Evolutionary conservation across 1,140 invertebrate genomes (phyloP), one percentile per base, ranked within the genome.

Genomic region (Drosophila lacteicornis): DNA sequence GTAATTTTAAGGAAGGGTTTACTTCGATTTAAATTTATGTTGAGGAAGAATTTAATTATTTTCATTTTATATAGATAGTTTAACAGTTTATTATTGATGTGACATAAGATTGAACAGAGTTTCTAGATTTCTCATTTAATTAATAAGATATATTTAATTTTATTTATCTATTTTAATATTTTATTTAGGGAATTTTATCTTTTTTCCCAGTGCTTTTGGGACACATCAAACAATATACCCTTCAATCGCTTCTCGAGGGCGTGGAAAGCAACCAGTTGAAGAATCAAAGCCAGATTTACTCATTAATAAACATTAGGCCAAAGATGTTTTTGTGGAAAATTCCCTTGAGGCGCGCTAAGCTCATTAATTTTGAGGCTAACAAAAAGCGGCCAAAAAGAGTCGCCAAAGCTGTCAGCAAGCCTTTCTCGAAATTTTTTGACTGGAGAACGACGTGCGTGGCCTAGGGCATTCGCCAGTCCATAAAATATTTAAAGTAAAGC

Each of bases 401-500:
- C 4, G 6, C 27, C n/a, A 47, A n/a, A 27, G 15, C 25, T 71
- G 51, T 71, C 68, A 71, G 17, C 65, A 73, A 74, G 70, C 68
- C 70, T 73, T 73, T 73, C 13, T n/a, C 33, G 17, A 49, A 55
- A 66, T 19, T 30, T 40, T 30, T 42, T 12, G 17, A 56, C n/a
- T 38, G 49, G 22, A 25, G n/a, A 65, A 43, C 51, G 68, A 86
- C 83, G 83, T 86, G 83, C 70, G 47, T 62, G 57, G 76, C 62
- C 81, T 70, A 67, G 42, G 53, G 60, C 63, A 77, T 65, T 87
- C 79, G 71, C 13, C 33, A 80, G 43, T 50, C 30, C 46, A 81
- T 60, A 38, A 68, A 47, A 69, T 84, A 88, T 80, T 88, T 88
- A 81, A 87, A 83, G 43, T 55, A 13, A 40, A 25, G 11, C n/a